Base-by-base conservation (phyloP, 2,797 vertebrate species). In the Garrulus glandarius region DNA sequence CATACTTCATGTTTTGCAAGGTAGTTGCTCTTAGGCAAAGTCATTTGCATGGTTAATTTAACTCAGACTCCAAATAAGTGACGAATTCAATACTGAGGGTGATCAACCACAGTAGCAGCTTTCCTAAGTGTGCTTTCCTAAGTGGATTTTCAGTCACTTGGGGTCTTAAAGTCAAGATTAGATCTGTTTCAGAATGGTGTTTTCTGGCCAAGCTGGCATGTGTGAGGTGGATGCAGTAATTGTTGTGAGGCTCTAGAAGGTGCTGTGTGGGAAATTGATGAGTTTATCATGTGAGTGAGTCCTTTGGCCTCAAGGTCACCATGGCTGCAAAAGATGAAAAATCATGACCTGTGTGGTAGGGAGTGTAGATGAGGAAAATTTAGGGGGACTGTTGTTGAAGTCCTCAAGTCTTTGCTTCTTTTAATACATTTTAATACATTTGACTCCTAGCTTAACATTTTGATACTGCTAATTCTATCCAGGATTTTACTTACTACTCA, bases 271-370 rank as follows among this genome's bases (percentile, higher is more conserved):
- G 24, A 53, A 76, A 39, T 15, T 2, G 13, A 13, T 68, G 65
- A 32, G 34, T 27, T 57, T 21, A 13, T 68, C 22, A 10, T 8
- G 3, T 6, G 11, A 43, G 3, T 6, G 11, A 43, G 14, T 72
- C 43, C 34, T 93, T 70, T 78, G 71, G 20, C 52, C n/a, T 67
- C 36, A 60, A 39, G 53, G 43, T 75, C 69, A 34, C 43, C 0
- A 0, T 55, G 27, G 21, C 17, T 87, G 26, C 36, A 43, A 67
- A 88, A 61, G n/a, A 20, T 87, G 63, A 84, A 76, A 89, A 84
- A 71, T 61, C 7, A 10, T 13, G 5, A 67, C 2, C 52, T 2
- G 0, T 41, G 11, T 34, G 37, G 32, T 34, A 67, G 34, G 0
- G 1, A 32, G 10, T 1, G 0, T 44, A 65, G 39, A n/a, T 44